Conservation (phyloP, 2,888 invertebrate genomes). For the Phengaris arion region DNA sequence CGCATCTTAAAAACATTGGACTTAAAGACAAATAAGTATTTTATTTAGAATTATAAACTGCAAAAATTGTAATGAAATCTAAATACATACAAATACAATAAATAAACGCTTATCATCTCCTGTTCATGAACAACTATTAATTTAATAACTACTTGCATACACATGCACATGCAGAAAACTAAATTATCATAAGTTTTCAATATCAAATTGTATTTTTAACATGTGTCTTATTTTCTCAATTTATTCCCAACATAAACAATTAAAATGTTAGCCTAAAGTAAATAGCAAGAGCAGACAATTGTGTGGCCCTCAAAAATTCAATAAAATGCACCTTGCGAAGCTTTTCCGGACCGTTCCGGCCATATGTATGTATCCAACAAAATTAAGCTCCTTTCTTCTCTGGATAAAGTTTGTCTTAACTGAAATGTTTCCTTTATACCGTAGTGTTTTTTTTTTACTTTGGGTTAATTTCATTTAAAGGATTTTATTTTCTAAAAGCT, state of each 20-base stretch:
- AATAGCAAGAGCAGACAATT: conserved; percentile 32
- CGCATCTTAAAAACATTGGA: not conserved
- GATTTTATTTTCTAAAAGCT: conserved; percentile 27
- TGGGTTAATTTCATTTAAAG: conserved; percentile 31
- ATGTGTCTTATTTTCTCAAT: not conserved
- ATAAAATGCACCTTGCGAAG: conserved; percentile 48
- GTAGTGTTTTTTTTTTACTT: conserved; percentile 28
- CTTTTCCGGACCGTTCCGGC: conserved; percentile 28
- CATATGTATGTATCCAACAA: conserved; percentile 31
- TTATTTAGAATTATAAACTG: not conserved
- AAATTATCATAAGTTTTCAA: no score
- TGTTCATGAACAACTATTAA: no score
- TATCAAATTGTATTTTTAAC: no score
- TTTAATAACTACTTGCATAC: no score
- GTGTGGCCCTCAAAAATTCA: conserved; percentile 56
- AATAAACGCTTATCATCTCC: no score
- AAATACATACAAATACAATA: no score
- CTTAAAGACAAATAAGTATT: not conserved
- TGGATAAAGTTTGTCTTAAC: conserved; percentile 32
- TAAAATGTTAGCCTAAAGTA: conserved; percentile 11
- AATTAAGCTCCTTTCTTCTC: conserved; percentile 33
- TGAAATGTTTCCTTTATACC: conserved; percentile 30
- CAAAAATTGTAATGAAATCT: no score
- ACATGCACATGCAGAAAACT: no score
- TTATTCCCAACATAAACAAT: not conserved